Evolutionary conservation across 2,113 vertebrate genomes (phyloP).

Genomic region (Brachypodius melanocephalos): DNA sequence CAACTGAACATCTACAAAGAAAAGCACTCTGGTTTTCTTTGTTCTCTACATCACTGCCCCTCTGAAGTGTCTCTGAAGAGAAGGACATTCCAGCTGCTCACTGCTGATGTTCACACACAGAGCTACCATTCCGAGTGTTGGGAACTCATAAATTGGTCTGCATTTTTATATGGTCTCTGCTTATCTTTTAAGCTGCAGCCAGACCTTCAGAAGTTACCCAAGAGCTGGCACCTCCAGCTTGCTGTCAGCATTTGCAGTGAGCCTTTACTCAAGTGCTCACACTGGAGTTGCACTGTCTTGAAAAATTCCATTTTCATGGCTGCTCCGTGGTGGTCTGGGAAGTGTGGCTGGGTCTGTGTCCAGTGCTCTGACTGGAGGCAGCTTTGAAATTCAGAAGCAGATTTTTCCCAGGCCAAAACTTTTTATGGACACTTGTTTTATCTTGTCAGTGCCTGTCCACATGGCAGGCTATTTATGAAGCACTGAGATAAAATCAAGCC

Average conservation of each 20-base stretch:
- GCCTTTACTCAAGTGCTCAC: background rate
- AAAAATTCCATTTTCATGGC: background rate
- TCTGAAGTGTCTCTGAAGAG: background rate
- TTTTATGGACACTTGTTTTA: conserved; percentile 19
- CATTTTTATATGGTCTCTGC: background rate
- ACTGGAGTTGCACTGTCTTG: background rate
- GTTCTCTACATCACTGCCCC: background rate
- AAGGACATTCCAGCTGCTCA: background rate
- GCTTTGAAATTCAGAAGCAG: conserved; percentile 13
- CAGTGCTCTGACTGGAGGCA: background rate
- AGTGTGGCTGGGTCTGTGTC: background rate
- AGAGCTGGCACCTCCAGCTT: background rate
- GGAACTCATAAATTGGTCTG: background rate
- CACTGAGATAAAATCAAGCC: conserved; percentile 52
- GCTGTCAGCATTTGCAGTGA: background rate
- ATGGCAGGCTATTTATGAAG: background rate
- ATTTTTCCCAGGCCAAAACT: conserved; percentile 34
- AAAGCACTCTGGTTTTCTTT: background rate
- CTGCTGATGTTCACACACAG: background rate
- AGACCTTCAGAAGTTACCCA: background rate
- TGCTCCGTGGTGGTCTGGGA: background rate
- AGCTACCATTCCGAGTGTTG: background rate
- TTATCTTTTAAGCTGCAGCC: background rate
- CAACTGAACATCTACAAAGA: background rate
- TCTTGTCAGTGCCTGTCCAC: conserved; percentile 42